Evolutionary conservation across 2,113 vertebrate species (phyloP), one percentile per base, ranked within the genome.

Genomic region (Stictonetta naevosa): DNA sequence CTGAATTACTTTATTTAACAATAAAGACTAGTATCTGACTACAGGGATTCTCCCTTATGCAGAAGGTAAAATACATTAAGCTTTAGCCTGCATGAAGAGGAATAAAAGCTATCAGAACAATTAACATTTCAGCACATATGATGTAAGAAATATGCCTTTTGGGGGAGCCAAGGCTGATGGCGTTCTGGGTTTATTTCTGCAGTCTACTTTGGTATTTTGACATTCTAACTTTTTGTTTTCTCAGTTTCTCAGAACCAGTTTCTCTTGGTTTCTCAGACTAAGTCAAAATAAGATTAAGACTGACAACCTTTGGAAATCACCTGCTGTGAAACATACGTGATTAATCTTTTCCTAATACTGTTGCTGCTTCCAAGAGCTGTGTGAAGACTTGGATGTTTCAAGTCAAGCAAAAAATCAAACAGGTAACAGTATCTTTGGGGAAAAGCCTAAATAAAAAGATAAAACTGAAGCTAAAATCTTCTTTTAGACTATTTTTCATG

Each of bases 1-100:
- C 23, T 92, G 87, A 92, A 92, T 96, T 78, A 80, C 48, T 89
- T 74, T 92, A 86, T 89, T 87, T 93, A 90, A 77, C 79, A 81
- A 76, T 83, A 93, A 29, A 95, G 79, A 74, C 28, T 67, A 38
- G 62, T 38, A 38, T 38, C 38, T 38, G 38, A 96, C 89, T 83
- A 60, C 74, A 92, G 85, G 55, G 66, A 92, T 92, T 78, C 90
- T 86, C 38, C 29, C 46, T 75, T 77, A 16, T 78, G 33, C 75
- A 88, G 64, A 63, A 75, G 76, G 60, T 92, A 90, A 96, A 93
- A 81, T 60, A 88, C 68, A 90, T 60, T n/a, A 88, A 77, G 59
- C 11, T 83, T 74, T 71, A 71, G 56, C 38, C 15, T 83, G 42
- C 13, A 40, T 63, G 72, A 75, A 74, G 38, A 92, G 33, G 25